Percentiles rank a stretch among this genome's conserved stretches.
Evolutionary conservation across 2,113 vertebrate genomes (phyloP).

Genomic region (human): DNA sequence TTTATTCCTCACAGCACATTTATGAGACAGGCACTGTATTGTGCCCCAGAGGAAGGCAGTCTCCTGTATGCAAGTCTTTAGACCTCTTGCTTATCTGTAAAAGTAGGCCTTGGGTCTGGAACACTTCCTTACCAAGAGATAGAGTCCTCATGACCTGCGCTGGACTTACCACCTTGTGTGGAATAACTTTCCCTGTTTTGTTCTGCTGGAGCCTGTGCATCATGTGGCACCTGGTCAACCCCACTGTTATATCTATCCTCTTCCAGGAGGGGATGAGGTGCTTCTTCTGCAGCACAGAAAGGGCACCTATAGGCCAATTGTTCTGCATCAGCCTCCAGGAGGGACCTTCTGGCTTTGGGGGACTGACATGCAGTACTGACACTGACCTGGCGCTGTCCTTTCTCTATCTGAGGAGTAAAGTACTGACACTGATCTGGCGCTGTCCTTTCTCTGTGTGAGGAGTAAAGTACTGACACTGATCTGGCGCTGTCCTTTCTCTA

Average conservation of each 20-base stretch:
- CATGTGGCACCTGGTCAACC: not conserved
- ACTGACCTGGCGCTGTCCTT: not conserved
- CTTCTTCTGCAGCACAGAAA: not conserved
- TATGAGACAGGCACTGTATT: not conserved
- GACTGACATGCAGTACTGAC: not conserved
- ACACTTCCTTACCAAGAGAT: not conserved
- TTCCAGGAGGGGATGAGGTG: not conserved
- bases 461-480: too few relatives aligned
- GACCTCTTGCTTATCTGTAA: not conserved
- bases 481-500: not conserved
- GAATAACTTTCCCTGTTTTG: not conserved
- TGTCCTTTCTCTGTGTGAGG: too few relatives aligned
- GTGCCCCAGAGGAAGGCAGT: not conserved
- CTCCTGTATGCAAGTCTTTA: not conserved
- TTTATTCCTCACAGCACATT: not conserved
- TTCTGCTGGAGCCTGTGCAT: not conserved
- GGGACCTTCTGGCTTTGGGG: not conserved
- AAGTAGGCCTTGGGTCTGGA: not conserved
- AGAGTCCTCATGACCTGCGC: too few relatives aligned
- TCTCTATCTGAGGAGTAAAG: not conserved
- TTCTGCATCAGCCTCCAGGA: not conserved
- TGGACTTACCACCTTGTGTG: not conserved
- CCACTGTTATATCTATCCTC: not conserved
- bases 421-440: too few relatives aligned
- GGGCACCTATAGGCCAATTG: not conserved